A percentile compares a stretch with the other conserved stretches of the same genome.
Evolutionary conservation across 2,797 vertebrate species (phyloP).

Genomic region (Anableps anableps): DNA sequence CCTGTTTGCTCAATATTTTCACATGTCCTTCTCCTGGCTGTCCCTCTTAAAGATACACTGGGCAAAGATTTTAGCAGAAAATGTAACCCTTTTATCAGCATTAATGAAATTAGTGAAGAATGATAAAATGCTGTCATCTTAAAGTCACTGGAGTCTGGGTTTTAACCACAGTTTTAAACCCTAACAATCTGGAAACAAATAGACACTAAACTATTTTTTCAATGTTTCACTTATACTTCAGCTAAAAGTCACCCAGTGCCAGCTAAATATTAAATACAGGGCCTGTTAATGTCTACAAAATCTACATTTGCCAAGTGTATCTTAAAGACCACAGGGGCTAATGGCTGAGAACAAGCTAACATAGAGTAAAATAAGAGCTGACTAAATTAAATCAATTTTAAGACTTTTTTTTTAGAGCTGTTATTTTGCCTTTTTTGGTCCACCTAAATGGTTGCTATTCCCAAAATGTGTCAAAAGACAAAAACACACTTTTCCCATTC

Average conservation of each 20-base stretch:
- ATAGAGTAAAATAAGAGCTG: constrained; percentile 21
- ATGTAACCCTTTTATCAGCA: constrained; percentile 5
- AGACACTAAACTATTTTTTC: constrained; percentile 28
- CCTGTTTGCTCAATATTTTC: constrained; percentile 13
- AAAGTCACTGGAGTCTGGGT: not conserved
- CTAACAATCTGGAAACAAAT: constrained; percentile 13
- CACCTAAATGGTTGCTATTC: constrained; percentile 30
- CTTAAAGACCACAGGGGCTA: constrained; percentile 37
- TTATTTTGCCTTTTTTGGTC: constrained; percentile 10
- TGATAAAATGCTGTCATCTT: not conserved
- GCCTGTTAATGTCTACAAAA: constrained; percentile 8
- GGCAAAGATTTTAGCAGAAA: constrained; percentile 48
- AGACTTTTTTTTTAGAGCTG: not conserved
- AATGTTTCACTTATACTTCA: constrained; percentile 3
- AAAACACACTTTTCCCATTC: constrained; percentile 38
- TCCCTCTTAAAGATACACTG: constrained; percentile 56
- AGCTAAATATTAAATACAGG: constrained; percentile 11
- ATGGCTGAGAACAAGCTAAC: constrained; percentile 46
- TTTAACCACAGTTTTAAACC: constrained; percentile 1
- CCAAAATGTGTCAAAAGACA: constrained; percentile 38
- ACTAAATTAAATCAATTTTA: constrained; percentile 17
- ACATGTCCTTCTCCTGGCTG: constrained; percentile 44
- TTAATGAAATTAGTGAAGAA: constrained; percentile 14
- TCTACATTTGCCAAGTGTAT: constrained; percentile 56
- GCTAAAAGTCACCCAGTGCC: constrained; percentile 6